A percentile compares a stretch with the other conserved stretches of the same genome.
Evolutionary conservation across 2,888 invertebrate genomes (phyloP).

Genomic region (Lingula anatina): DNA sequence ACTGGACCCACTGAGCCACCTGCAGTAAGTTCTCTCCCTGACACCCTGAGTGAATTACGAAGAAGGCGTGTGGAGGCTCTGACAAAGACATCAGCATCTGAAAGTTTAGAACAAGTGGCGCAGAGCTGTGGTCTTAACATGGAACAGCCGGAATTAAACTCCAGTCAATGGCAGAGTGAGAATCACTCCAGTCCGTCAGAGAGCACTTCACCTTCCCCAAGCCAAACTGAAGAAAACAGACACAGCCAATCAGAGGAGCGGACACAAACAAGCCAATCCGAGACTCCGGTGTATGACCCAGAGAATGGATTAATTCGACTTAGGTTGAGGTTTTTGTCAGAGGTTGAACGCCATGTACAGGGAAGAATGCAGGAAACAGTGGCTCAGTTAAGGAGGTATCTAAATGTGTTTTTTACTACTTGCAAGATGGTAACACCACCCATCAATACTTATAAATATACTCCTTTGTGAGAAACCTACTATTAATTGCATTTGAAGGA

Average conservation of each 20-base stretch:
- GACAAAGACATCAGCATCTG: too few relatives aligned
- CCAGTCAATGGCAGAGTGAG: too few relatives aligned
- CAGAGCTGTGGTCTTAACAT: too few relatives aligned
- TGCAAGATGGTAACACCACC: background rate
- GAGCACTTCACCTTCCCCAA: constrained; percentile 16
- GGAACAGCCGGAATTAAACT: too few relatives aligned
- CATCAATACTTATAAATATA: background rate
- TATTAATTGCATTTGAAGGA: background rate
- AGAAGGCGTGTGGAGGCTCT: too few relatives aligned
- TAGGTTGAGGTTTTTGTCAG: constrained; percentile 52
- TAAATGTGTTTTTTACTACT: background rate
- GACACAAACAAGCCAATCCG: constrained; percentile 4
- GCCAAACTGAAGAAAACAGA: background rate
- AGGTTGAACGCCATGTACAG: constrained; percentile 46
- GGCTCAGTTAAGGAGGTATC: constrained; percentile 52
- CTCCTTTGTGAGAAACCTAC: background rate
- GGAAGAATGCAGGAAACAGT: constrained; percentile 46
- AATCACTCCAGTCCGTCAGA: too few relatives aligned
- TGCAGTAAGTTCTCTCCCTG: too few relatives aligned
- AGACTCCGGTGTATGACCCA: constrained; percentile 5
- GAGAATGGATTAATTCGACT: constrained; percentile 29
- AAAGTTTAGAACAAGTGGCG: too few relatives aligned
- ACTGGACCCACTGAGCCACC: too few relatives aligned
- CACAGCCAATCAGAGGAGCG: background rate
- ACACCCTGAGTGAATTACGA: too few relatives aligned